Base-by-base conservation (phyloP, 2,888 invertebrate species). In the Stenurella melanura region DNA sequence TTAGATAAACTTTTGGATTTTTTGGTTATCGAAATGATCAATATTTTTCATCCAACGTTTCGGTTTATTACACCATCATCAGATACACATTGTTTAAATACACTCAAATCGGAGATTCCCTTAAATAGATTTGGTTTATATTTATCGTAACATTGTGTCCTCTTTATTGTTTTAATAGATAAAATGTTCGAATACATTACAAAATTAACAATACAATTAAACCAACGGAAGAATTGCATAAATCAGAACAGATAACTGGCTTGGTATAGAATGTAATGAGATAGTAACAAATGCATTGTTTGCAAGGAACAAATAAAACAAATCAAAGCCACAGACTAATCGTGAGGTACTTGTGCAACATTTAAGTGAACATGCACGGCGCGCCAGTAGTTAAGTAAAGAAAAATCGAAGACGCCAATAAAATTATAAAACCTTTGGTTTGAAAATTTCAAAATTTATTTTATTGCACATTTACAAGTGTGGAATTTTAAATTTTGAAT, bases 281-380 rank as follows among this genome's bases (percentile, higher is more conserved):
- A 12, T 50, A n/a, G 50, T 15, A 15, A n/a, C 30, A 34, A 34
- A 34, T n/a, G 50, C 15, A 50, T 50, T 50, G 50, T 50, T 50
- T 50, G n/a, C 50, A 50, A 50, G 50, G n/a, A 50, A 50, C 50
- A 50, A 50, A 50, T 50, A 50, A 42, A 50, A 50, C 50, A 50
- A 50, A 50, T 50, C 50, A 50, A 50, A 50, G 50, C n/a, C n/a
- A 50, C n/a, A 15, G 15, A 50, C 50, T 50, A 50, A 50, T 50
- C 50, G 50, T n/a, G n/a, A 50, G 6, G 50, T 50, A 50, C n/a
- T 50, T 50, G 50, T 50, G 50, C 50, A 50, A 50, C 50, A 50
- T 50, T 50, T 50, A n/a, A 50, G 15, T 50, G 50, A 50, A 15
- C 50, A 50, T 50, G 50, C 50, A 50, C 50, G 50, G n/a, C 6